Conservation (phyloP, 2,113 vertebrate species). For the Steatornis caripensis region DNA sequence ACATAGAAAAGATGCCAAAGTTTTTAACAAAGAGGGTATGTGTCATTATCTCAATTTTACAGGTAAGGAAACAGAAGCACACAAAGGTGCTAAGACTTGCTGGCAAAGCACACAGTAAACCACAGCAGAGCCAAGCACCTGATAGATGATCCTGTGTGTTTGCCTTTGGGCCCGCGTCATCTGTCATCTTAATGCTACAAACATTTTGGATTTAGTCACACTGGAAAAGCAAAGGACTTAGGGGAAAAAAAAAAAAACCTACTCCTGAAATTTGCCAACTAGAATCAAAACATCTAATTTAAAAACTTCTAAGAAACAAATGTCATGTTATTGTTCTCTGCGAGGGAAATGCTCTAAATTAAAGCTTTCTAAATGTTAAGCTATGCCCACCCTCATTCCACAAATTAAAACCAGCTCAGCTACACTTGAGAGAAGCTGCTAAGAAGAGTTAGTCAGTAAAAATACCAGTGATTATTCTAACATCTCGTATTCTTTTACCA, state of each 20-base stretch:
- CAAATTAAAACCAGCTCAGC: conserved; percentile 55
- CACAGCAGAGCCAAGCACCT: conserved; percentile 27
- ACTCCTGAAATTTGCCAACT: background rate
- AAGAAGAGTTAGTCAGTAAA: conserved; percentile 28
- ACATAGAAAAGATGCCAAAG: background rate
- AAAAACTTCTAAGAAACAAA: conserved; percentile 42
- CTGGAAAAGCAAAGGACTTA: conserved; percentile 1
- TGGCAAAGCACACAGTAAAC: conserved; percentile 29
- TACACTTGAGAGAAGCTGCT: conserved; percentile 6
- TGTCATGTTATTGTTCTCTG: background rate
- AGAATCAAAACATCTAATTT: conserved; percentile 17
- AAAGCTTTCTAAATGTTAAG: background rate
- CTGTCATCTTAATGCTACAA: conserved; percentile 38
- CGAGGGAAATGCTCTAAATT: background rate
- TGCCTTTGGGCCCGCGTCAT: conserved; percentile 35
- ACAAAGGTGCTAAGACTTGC: conserved; percentile 6
- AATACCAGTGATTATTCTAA: conserved; percentile 38
- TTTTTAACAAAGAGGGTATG: background rate
- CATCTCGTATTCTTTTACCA: conserved; percentile 45
- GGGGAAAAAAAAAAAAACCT: background rate
- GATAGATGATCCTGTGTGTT: conserved; percentile 30
- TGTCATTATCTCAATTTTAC: conserved; percentile 31
- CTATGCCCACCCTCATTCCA: conserved; percentile 3
- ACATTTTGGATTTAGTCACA: conserved; percentile 21
- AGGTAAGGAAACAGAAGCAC: conserved; percentile 13